Evolutionary conservation across 1,140 invertebrate species (phyloP).

Genomic region (Euwallacea fornicatus): DNA sequence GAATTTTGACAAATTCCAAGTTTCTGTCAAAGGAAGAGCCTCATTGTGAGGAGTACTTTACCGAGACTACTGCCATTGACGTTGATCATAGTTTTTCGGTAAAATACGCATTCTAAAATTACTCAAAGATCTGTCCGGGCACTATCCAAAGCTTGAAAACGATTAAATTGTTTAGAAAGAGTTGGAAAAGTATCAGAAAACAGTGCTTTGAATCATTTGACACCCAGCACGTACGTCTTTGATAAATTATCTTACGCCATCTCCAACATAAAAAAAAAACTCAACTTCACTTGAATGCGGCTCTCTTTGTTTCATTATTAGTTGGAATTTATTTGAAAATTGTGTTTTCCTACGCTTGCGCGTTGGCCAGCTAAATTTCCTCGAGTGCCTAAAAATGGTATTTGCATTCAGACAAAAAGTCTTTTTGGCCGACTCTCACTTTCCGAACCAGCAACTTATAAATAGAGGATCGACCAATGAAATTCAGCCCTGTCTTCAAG

Average conservation of each 20-base stretch:
- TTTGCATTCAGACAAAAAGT: background rate
- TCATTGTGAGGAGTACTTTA: slow-evolving; percentile 22
- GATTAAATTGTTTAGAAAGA: slow-evolving; percentile 23
- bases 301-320: background rate
- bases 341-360: background rate
- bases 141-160: slow-evolving; percentile 18
- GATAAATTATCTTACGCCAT: no score
- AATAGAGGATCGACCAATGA: background rate
- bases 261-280: no score
- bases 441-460: background rate
- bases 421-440: background rate
- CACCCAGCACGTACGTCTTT: no score
- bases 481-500: background rate
- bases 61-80: background rate
- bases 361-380: background rate
- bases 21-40: slow-evolving; percentile 16
- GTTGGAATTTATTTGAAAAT: background rate
- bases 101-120: slow-evolving; percentile 5
- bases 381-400: background rate
- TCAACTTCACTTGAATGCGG: no score
- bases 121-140: background rate
- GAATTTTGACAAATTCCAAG: slow-evolving; percentile 24
- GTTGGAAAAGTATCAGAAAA: slow-evolving; percentile 13
- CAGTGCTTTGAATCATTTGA: background rate
- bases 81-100: slow-evolving; percentile 9